Base-by-base conservation (phyloP, 2,888 invertebrate genomes). In the Oeneis ivallda region DNA sequence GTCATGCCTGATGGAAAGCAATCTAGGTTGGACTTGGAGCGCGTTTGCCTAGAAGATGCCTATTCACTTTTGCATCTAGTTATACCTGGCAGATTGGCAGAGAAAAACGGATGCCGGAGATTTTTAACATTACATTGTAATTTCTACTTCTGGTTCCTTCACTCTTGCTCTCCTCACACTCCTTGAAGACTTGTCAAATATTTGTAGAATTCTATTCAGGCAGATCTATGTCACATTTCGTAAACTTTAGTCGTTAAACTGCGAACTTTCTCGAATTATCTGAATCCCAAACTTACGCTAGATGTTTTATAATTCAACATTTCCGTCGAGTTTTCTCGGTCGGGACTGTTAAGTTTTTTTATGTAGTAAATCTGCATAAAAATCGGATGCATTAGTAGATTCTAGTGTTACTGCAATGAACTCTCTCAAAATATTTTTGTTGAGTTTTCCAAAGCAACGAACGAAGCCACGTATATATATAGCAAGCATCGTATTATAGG, bases 401-500 rank as follows among this genome's bases (percentile, higher is more conserved):
- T 37, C 34, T 2, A 34, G 8, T 34, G n/a, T 34, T 34, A 34
- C 15, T 53, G n/a, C 53, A 34, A 15, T 34, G 6, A n/a, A 34
- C 7, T 32, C 7, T 32, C n/a, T 34, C 15, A 37, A 2, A 34
- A 53, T 34, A 53, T 37, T 37, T 37, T 53, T 13, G 37, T 9
- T 37, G 15, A 15, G 2, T 34, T 26, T 15, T 15, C 15, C 15
- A 9, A 17, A 19, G 49, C 9, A 11, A 26, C 11, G 26, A 17
- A 39, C 53, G 43, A 59, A 45, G 43, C 37, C 19, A 52, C 32
- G 50, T 61, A n/a, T n/a, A n/a, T 37, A 34, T 61, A 15, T 26
- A 26, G 5, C n/a, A n/a, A n/a, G n/a, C n/a, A 61, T 45, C 57
- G 50, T 50, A 61, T 57, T 57, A 61, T 52, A 61, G 43, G 17